Conservation (phyloP, 2,113 vertebrate genomes). For the Eolophus roseicapilla region DNA sequence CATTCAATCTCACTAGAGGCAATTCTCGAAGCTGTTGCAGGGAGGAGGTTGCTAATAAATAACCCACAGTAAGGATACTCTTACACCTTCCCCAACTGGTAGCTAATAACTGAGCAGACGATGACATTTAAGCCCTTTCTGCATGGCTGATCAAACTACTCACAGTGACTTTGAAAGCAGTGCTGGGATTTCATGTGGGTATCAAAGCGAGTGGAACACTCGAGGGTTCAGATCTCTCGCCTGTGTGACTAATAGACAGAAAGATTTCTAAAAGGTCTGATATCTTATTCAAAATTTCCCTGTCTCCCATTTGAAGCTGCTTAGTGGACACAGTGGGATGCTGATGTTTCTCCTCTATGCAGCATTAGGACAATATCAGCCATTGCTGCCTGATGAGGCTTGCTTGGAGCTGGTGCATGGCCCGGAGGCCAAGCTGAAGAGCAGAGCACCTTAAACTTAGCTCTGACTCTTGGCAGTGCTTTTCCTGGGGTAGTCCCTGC, state of each 20-base stretch:
- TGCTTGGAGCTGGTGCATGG: accelerated
- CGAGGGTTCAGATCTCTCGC: background rate
- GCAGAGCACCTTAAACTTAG: accelerated
- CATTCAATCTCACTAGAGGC: conserved; percentile 22
- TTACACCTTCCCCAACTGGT: conserved; percentile 25
- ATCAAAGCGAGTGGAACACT: background rate
- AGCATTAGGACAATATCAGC: background rate
- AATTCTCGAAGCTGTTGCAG: background rate
- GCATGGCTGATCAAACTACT: conserved; percentile 53
- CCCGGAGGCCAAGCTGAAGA: background rate
- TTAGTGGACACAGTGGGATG: conserved; percentile 35
- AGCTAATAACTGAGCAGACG: conserved; percentile 45
- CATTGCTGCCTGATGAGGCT: background rate
- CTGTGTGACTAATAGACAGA: conserved; percentile 38
- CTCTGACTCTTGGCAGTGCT: background rate
- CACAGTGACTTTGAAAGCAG: conserved; percentile 14
- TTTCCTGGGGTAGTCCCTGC: background rate
- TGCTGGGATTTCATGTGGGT: conserved; percentile 24
- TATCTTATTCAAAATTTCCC: background rate
- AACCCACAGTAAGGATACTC: conserved; percentile 3
- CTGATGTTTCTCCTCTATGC: background rate
- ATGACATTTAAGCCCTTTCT: conserved; percentile 66
- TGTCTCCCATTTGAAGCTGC: conserved; percentile 10
- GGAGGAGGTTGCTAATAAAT: conserved; percentile 41
- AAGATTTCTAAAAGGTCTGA: conserved; percentile 8